A percentile compares a stretch with the other conserved stretches of the same genome.
phyloP scores from a whole-genome alignment of 2,888 invertebrate genomes.

The Isoperla grammatica region DNA sequence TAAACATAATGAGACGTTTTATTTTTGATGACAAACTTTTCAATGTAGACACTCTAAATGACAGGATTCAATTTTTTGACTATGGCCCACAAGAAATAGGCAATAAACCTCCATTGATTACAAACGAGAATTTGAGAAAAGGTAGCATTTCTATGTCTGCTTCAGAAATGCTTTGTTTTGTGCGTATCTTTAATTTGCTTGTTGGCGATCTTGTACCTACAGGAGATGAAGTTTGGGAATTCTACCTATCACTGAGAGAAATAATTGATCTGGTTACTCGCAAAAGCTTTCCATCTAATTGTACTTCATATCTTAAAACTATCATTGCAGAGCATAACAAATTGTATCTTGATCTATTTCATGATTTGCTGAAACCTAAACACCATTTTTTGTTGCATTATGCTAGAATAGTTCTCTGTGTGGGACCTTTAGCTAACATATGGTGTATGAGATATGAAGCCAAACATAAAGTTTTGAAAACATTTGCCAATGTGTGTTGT shows the following conservation, averaged over 20 bases:
- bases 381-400: constrained; percentile 32
- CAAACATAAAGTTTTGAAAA: constrained; percentile 33
- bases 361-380: constrained; percentile 29
- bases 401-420: constrained; percentile 26
- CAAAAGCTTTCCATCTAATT: too few species aligned
- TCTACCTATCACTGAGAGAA: background rate
- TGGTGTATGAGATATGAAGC: constrained; percentile 34
- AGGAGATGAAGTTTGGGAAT: background rate
- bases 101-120: too few species aligned
- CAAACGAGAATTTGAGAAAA: too few species aligned
- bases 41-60: constrained; percentile 22
- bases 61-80: too few species aligned
- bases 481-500: constrained; percentile 22
- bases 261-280: too few species aligned
- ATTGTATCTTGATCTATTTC: constrained; percentile 24
- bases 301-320: background rate
- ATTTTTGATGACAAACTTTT: constrained; percentile 31
- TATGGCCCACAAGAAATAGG: too few species aligned
- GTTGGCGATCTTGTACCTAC: background rate
- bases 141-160: too few species aligned
- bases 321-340: constrained; percentile 25
- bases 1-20: constrained; percentile 29
- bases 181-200: constrained; percentile 18
- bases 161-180: too few species aligned
- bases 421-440: constrained; percentile 29